These are phyloP conservation scores for Phoronis australis DNA, from an alignment of 2,888 invertebrate species.

Conservation along the genomic window DNA sequence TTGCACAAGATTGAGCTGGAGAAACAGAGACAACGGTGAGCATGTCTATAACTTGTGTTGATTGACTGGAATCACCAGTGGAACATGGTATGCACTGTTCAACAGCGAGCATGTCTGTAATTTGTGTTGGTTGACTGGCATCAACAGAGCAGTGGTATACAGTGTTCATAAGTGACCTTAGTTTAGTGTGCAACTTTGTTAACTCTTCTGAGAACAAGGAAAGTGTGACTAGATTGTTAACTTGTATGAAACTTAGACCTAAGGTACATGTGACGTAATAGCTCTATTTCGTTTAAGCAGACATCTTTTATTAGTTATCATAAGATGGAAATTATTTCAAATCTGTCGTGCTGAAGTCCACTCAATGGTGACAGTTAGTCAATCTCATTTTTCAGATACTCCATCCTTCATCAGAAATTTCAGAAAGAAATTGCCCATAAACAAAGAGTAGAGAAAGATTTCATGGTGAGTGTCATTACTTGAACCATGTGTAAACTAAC, in stretches of 20 bases:
- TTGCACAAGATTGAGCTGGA: conserved; percentile 33
- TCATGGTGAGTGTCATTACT: too few species aligned
- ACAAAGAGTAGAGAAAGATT: conserved; percentile 36
- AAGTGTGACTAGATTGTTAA: too few species aligned
- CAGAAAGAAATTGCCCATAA: conserved; percentile 31
- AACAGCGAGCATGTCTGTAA: too few species aligned
- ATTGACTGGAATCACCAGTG: background rate
- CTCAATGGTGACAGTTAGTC: background rate
- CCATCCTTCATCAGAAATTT: conserved; percentile 32
- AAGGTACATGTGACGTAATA: too few species aligned
- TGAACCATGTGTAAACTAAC: too few species aligned
- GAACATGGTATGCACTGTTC: background rate
- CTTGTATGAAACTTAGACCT: too few species aligned
- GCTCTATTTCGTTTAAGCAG: too few species aligned
- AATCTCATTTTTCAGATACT: conserved; percentile 23
- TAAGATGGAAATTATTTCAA: background rate
- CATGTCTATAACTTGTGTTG: background rate
- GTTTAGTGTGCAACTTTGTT: too few species aligned
- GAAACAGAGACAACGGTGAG: conserved; percentile 27
- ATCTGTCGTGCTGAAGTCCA: background rate
- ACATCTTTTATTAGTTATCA: background rate
- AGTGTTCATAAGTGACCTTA: too few species aligned
- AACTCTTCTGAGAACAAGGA: too few species aligned
- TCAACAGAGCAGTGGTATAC: too few species aligned
- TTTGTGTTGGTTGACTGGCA: too few species aligned